These are phyloP conservation scores for Anguilla obscura DNA, from an alignment of 2,797 vertebrate species.

Conservation along the genomic window DNA sequence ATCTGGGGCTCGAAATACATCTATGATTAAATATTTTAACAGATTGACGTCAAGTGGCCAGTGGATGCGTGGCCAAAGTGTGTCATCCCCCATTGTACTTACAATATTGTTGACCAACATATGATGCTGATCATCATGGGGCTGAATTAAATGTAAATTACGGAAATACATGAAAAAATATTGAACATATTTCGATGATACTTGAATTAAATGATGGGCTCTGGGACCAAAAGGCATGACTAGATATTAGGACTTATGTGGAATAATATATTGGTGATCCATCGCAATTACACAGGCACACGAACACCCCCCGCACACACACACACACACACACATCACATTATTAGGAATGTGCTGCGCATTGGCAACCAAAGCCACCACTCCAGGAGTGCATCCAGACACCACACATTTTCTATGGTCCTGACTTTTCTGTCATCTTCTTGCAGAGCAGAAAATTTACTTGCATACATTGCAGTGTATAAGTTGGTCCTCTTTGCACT, in stretches of 20 bases:
- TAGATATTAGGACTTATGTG: background rate
- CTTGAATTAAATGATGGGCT: too few relatives aligned
- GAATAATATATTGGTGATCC: background rate
- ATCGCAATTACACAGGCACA: background rate
- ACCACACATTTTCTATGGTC: background rate
- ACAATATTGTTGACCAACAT: too few relatives aligned
- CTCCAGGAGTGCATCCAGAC: background rate
- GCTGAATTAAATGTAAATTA: too few relatives aligned
- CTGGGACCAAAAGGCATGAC: background rate
- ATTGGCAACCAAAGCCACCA: background rate
- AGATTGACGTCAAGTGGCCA: too few relatives aligned
- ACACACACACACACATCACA: background rate
- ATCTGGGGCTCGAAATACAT: too few relatives aligned
- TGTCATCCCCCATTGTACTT: too few relatives aligned
- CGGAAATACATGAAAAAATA: too few relatives aligned
- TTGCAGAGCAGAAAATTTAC: constrained; percentile 10
- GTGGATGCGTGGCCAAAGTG: too few relatives aligned
- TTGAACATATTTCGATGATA: too few relatives aligned
- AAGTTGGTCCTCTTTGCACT: background rate
- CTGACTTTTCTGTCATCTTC: background rate
- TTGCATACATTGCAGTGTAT: background rate
- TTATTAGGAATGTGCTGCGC: background rate
- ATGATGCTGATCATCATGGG: too few relatives aligned
- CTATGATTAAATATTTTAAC: too few relatives aligned
- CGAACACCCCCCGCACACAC: background rate